Conservation (phyloP, 23 tunicate species). For the Aplidium turbinatum region DNA sequence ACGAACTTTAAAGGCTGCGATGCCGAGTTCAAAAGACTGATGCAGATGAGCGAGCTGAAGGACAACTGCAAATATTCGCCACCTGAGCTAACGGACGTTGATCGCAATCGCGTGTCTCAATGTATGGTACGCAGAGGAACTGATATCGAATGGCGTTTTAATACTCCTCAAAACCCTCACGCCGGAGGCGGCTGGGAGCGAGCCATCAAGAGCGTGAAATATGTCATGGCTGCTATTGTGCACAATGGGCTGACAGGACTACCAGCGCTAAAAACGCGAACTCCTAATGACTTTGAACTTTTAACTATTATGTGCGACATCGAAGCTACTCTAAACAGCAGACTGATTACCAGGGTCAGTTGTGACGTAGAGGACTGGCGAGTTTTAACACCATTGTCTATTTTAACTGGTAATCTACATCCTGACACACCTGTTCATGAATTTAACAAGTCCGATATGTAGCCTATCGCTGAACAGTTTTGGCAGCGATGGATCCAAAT, state of each 20-base stretch:
- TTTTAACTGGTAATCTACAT: constrained; percentile 8
- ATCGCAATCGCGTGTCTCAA: constrained; percentile 19
- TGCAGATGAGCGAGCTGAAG: background rate
- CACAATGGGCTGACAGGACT: constrained; percentile 2
- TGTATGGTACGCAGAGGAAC: constrained; percentile 16
- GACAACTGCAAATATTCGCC: too few relatives aligned
- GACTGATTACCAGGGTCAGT: constrained; percentile 2
- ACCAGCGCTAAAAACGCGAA: constrained; percentile 5
- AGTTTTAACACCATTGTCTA: constrained; percentile 22
- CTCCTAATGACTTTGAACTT: constrained; percentile 10
- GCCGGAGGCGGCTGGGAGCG: constrained; percentile 31
- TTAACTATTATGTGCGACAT: constrained; percentile 15
- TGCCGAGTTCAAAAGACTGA: constrained; percentile 4
- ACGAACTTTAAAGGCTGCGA: constrained; percentile 25
- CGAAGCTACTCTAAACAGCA: constrained; percentile 12
- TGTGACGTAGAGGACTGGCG: constrained; percentile 11
- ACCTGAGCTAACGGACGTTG: background rate
- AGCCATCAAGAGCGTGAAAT: constrained; percentile 12
- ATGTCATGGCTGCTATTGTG: constrained; percentile 5
- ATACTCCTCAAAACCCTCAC: constrained; percentile 10
- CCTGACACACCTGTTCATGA: constrained; percentile 8
- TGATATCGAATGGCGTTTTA: constrained; percentile 17
- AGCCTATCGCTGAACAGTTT: constrained; percentile 29
- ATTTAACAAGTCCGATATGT: constrained; percentile 2
- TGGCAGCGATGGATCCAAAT: constrained; percentile 4